Evolutionary conservation across 2,113 vertebrate species (phyloP).

Genomic region (Piprites chloris): DNA sequence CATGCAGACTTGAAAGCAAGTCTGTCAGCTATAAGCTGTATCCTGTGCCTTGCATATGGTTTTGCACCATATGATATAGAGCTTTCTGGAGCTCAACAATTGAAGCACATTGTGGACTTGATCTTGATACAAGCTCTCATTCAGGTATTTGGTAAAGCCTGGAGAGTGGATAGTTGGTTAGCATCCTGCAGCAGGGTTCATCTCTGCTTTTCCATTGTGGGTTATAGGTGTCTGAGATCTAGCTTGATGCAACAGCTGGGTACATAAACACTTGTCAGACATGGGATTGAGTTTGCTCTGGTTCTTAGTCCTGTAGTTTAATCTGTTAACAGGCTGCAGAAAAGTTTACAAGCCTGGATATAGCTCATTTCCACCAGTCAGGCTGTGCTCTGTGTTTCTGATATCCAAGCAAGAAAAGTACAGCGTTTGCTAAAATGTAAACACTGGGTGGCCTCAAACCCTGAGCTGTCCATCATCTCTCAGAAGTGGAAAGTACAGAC

Average conservation of each 20-base stretch:
- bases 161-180: not conserved
- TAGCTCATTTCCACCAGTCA: not conserved
- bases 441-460: not conserved
- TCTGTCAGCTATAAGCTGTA: rapidly evolving
- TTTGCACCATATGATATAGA: not conserved
- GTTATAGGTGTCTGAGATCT: not conserved
- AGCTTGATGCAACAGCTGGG: not conserved
- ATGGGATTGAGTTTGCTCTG: not conserved
- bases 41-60: not conserved
- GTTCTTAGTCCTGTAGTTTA: not conserved
- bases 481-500: not conserved
- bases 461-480: not conserved
- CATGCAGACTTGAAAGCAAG: not conserved
- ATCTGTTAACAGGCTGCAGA: not conserved
- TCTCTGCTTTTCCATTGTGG: not conserved
- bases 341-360: not conserved
- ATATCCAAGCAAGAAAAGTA: not conserved
- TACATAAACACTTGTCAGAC: not conserved
- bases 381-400: not conserved
- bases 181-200: not conserved
- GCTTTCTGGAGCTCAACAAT: not conserved
- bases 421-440: not conserved
- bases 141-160: not conserved
- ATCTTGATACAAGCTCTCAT: not conserved
- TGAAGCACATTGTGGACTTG: not conserved